A percentile compares a stretch with the other conserved stretches of the same genome.
These are phyloP conservation scores for Rhyacichthys aspro DNA, from an alignment of 2,797 vertebrate species.

Conservation along the genomic window DNA sequence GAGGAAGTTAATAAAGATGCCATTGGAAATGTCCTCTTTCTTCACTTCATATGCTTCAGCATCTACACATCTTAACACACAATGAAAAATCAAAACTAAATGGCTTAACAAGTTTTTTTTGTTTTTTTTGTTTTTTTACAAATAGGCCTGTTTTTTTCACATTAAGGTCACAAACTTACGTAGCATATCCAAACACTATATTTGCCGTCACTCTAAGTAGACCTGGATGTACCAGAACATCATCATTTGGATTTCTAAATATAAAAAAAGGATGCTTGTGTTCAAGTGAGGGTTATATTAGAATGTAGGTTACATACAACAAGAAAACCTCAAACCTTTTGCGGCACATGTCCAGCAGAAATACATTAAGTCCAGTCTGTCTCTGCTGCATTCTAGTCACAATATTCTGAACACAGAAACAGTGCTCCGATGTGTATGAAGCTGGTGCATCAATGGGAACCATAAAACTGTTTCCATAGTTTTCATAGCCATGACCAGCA, in stretches of 20 bases:
- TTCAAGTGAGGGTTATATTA: not conserved
- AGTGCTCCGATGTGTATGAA: slow-evolving; percentile 84
- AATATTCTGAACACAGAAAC: slow-evolving; percentile 86
- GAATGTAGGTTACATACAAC: not conserved
- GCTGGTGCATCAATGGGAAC: slow-evolving; percentile 86
- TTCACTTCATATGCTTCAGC: slow-evolving; percentile 88
- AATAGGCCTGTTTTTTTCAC: not conserved
- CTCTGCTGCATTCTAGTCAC: slow-evolving; percentile 87
- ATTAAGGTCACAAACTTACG: slow-evolving; percentile 74
- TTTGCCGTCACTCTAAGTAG: slow-evolving; percentile 87
- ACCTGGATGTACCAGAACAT: slow-evolving; percentile 81
- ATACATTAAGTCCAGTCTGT: slow-evolving; percentile 85
- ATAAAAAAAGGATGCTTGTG: not conserved
- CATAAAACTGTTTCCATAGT: slow-evolving; percentile 92
- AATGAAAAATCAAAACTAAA: not conserved
- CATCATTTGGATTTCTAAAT: slow-evolving; percentile 84
- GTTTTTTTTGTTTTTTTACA: not conserved
- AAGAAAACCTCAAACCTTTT: slow-evolving; percentile 76
- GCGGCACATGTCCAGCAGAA: slow-evolving; percentile 91
- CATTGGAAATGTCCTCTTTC: slow-evolving; percentile 81
- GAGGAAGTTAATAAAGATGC: slow-evolving; percentile 87
- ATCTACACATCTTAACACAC: slow-evolving; percentile 80
- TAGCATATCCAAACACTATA: slow-evolving; percentile 90
- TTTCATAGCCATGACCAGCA: slow-evolving; percentile 89
- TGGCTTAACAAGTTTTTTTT: not conserved